Conservation (phyloP, 2,888 invertebrate species). For the Lepidocyrtinus sp. region DNA sequence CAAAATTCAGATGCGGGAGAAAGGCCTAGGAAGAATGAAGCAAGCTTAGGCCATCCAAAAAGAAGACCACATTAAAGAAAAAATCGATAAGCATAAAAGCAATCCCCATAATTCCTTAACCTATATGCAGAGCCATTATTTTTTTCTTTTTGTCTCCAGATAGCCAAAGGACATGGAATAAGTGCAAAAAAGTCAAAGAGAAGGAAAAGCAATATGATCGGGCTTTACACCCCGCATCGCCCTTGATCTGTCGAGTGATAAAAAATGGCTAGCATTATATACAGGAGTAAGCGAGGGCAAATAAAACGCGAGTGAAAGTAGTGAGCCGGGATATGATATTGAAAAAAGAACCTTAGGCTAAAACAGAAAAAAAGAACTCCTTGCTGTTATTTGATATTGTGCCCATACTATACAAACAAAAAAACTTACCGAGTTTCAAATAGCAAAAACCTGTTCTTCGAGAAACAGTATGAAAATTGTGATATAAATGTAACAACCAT, state of each 20-base stretch:
- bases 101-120: constrained; percentile 57
- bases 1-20: background rate
- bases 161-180: constrained; percentile 55
- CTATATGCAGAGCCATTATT: constrained; percentile 58
- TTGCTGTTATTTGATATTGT: constrained; percentile 7
- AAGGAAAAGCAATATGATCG: constrained; percentile 45
- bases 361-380: background rate
- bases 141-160: constrained; percentile 52
- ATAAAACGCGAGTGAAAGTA: constrained; percentile 5
- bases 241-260: constrained; percentile 61
- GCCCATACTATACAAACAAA: background rate
- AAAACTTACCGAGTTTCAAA: too few relatives aligned
- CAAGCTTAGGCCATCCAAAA: background rate
- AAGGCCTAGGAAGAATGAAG: too few relatives aligned
- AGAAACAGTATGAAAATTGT: too few relatives aligned
- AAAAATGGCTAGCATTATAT: constrained; percentile 25
- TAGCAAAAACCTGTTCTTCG: too few relatives aligned
- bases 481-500: too few relatives aligned
- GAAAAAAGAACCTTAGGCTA: constrained; percentile 2
- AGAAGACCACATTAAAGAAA: constrained; percentile 37
- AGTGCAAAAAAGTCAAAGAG: constrained; percentile 50
- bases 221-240: constrained; percentile 60
- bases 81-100: constrained; percentile 58
- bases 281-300: too few relatives aligned
- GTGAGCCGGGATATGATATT: background rate